A percentile compares a stretch with the other conserved stretches of the same genome.
phyloP scores from a whole-genome alignment of 2,888 invertebrate genomes.

The Agriopis marginaria region DNA sequence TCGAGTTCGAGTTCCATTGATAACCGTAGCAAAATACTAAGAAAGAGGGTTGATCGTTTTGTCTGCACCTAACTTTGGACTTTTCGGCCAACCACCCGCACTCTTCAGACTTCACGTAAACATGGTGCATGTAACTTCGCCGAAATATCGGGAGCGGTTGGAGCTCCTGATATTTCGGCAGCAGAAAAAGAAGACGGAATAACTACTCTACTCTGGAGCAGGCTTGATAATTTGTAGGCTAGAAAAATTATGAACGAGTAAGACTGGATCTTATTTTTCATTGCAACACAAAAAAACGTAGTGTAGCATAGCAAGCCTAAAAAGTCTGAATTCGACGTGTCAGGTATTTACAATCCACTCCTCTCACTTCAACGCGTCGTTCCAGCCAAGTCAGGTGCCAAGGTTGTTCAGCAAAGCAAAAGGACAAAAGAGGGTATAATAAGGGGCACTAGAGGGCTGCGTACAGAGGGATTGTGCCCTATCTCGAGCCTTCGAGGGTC shows the following conservation, averaged over 20 bases:
- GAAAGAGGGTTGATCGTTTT: no score
- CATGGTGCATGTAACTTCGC: no score
- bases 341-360: conserved; percentile 30
- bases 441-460: conserved; percentile 62
- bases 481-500: conserved; percentile 61
- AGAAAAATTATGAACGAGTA: not conserved
- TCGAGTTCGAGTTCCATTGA: no score
- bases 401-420: conserved; percentile 55
- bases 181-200: no score
- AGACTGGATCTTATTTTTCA: not conserved
- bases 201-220: no score
- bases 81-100: no score
- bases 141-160: no score
- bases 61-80: no score
- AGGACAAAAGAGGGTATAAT: conserved; percentile 70
- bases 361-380: conserved; percentile 38
- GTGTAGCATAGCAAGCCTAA: not conserved
- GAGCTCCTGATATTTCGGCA: no score
- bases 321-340: conserved; percentile 13
- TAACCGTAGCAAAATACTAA: no score
- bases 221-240: no score
- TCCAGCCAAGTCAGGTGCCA: conserved; percentile 65
- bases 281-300: not conserved
- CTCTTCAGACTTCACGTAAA: no score
- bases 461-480: conserved; percentile 72